These are phyloP conservation scores for Drosophila grimshawi DNA, from an alignment of 1,140 invertebrate genomes.

Conservation along the genomic window DNA sequence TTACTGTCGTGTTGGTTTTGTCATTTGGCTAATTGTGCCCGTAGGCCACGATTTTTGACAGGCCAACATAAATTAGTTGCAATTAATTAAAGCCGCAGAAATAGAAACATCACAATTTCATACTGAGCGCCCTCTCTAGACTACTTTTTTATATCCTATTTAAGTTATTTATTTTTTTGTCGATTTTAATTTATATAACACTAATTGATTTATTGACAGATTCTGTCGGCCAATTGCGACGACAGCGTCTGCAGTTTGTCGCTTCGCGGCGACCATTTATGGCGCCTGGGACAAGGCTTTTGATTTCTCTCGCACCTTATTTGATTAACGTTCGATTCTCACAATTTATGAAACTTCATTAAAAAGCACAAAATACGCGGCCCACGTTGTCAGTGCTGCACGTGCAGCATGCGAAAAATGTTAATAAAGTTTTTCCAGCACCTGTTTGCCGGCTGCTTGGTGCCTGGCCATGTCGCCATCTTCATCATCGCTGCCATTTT, in stretches of 20 bases:
- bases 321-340: slow-evolving; percentile 81
- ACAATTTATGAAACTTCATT: slow-evolving; percentile 82
- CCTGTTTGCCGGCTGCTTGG: slow-evolving; percentile 13
- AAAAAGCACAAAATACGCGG: slow-evolving; percentile 64
- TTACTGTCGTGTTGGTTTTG: slow-evolving; percentile 62
- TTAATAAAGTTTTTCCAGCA: slow-evolving; percentile 73
- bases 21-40: slow-evolving; percentile 81
- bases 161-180: not conserved
- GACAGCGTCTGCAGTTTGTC: slow-evolving; percentile 71
- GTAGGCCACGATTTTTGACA: slow-evolving; percentile 67
- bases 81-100: slow-evolving; percentile 79
- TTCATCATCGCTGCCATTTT: slow-evolving; percentile 80
- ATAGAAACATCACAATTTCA: slow-evolving; percentile 62
- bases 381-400: slow-evolving; percentile 50
- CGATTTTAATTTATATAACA: slow-evolving; percentile 73
- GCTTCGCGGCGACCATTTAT: slow-evolving; percentile 68
- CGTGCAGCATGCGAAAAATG: slow-evolving; percentile 81
- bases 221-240: slow-evolving; percentile 56
- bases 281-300: slow-evolving; percentile 51
- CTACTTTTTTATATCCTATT: slow-evolving; percentile 4
- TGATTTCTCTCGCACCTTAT: slow-evolving; percentile 68
- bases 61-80: slow-evolving; percentile 75
- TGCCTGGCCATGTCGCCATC: slow-evolving; percentile 56
- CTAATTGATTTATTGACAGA: slow-evolving; percentile 81
- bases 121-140: slow-evolving; percentile 46